Evolutionary conservation across 2,797 vertebrate genomes (phyloP).

Genomic region (Strix occidentalis): DNA sequence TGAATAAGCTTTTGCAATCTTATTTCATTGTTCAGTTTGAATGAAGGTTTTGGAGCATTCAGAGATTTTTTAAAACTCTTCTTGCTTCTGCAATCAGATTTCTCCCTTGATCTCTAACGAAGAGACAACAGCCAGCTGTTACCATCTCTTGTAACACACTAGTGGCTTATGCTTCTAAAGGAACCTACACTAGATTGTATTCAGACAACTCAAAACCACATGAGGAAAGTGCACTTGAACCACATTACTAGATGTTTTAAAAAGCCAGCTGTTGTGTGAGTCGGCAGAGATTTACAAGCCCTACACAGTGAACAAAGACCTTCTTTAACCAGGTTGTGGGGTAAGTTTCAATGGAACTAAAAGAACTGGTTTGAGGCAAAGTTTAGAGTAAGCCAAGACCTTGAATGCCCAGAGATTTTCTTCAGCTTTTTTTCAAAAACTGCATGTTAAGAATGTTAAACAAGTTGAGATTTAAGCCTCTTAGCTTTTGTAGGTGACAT

Average conservation of each 20-base stretch:
- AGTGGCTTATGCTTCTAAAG: neutral
- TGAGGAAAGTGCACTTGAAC: neutral
- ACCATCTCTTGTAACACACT: neutral
- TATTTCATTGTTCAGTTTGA: neutral
- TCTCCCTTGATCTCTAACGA: neutral
- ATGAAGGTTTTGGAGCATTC: neutral
- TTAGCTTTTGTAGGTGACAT: neutral
- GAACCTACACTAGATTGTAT: neutral
- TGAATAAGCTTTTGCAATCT: neutral
- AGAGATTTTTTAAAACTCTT: neutral
- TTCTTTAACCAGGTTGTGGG: neutral
- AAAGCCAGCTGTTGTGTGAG: neutral
- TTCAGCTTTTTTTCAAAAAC: neutral
- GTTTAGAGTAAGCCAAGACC: neutral
- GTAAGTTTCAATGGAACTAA: neutral
- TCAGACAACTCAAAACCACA: neutral
- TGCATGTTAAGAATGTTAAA: neutral
- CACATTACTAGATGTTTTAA: neutral
- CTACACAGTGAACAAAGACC: neutral
- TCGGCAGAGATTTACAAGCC: neutral
- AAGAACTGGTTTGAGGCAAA: neutral
- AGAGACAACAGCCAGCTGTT: neutral
- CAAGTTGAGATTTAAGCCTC: neutral
- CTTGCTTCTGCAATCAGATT: neutral
- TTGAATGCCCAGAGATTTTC: neutral